These are phyloP conservation scores for Holothuria scabra DNA, from an alignment of 53 echinoderm and acorn worm species.

Conservation along the genomic window DNA sequence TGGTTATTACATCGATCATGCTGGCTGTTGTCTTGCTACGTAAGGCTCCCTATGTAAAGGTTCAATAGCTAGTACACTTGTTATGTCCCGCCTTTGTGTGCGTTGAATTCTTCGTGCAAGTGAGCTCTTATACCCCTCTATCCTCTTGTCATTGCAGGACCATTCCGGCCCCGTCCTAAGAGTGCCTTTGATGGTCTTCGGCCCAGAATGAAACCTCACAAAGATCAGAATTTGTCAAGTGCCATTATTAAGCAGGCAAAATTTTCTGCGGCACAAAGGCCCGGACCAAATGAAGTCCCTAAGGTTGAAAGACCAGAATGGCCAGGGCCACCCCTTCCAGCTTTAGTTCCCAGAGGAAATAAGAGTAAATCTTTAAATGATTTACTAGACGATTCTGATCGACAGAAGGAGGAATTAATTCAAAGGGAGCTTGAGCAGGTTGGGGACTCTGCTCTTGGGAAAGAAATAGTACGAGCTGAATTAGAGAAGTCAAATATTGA, in stretches of 20 bases:
- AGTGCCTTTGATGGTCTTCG: constrained; percentile 89
- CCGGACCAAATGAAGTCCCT: constrained; percentile 71
- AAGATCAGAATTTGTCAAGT: constrained; percentile 79
- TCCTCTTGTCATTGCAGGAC: not conserved
- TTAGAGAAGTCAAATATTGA: constrained; percentile 76
- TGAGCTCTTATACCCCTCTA: too few relatives aligned
- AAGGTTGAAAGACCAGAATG: constrained; percentile 94
- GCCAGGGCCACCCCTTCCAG: constrained; percentile 86
- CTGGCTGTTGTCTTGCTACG: too few relatives aligned
- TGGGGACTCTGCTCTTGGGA: constrained; percentile 75
- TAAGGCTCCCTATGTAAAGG: too few relatives aligned
- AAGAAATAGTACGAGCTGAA: constrained; percentile 80
- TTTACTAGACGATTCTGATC: constrained; percentile 69
- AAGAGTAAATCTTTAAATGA: constrained; percentile 84
- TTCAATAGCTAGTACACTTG: too few relatives aligned
- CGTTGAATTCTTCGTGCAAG: too few relatives aligned
- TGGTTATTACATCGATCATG: too few relatives aligned
- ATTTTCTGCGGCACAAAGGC: constrained; percentile 86
- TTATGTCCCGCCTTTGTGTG: too few relatives aligned
- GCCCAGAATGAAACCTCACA: constrained; percentile 86
- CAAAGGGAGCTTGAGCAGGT: constrained; percentile 71
- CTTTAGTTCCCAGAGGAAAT: constrained; percentile 55
- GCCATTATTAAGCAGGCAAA: constrained; percentile 82
- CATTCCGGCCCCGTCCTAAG: constrained; percentile 63
- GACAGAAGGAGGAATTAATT: constrained; percentile 51